phyloP scores from a whole-genome alignment of 92 coral and sea anemone genomes.

The Palythoa caribaeorum region DNA sequence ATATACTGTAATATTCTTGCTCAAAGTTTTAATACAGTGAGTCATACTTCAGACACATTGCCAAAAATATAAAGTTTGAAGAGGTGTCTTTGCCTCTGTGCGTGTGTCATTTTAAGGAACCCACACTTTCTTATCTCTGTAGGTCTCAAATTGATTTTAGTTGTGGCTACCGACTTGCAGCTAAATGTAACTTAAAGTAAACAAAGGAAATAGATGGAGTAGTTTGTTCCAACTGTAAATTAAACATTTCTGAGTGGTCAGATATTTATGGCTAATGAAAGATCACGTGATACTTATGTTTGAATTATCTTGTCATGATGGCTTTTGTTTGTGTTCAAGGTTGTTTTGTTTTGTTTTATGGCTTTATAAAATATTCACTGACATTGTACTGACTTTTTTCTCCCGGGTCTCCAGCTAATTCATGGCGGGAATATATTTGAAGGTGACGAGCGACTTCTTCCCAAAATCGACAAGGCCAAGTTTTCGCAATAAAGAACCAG shows the following conservation, averaged over 20 bases:
- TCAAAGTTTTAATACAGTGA: not conserved
- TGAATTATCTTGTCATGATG: not conserved
- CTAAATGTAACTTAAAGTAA: slow-evolving; percentile 31
- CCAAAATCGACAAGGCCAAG: slow-evolving; percentile 75
- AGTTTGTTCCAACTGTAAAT: not conserved
- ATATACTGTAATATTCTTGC: not conserved
- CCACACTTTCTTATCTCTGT: not conserved
- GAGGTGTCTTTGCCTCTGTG: not conserved
- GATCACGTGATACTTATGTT: slow-evolving; percentile 24
- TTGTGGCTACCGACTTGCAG: slow-evolving; percentile 4
- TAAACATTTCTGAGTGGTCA: slow-evolving; percentile 28
- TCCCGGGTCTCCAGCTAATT: slow-evolving; percentile 26
- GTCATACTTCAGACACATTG: not conserved
- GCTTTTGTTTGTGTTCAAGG: not conserved
- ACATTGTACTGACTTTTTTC: slow-evolving; percentile 32
- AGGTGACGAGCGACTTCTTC: slow-evolving; percentile 82
- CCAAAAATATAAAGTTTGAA: not conserved
- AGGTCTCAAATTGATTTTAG: not conserved
- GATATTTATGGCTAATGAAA: not conserved
- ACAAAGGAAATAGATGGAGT: slow-evolving; percentile 21
- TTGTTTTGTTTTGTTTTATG: not conserved
- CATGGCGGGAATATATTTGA: slow-evolving; percentile 90
- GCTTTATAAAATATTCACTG: slow-evolving; percentile 9
- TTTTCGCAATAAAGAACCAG: slow-evolving; percentile 82
- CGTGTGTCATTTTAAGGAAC: too few species aligned